Base-by-base conservation (phyloP, 2,888 invertebrate genomes). In the Lysandra bellargus region DNA sequence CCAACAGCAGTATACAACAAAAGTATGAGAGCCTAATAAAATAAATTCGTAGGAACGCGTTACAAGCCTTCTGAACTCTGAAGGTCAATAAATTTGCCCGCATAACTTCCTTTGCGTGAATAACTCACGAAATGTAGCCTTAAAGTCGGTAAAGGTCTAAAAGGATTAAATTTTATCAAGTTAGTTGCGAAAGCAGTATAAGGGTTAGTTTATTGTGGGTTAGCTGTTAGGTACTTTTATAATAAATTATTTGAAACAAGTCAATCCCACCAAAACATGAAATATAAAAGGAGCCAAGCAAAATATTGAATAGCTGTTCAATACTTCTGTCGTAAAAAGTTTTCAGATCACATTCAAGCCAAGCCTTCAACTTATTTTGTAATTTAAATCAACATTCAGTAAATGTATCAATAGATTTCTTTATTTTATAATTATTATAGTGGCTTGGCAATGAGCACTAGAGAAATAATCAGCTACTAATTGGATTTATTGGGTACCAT, bases 51-150 rank as follows among this genome's bases (percentile, higher is more conserved):
- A 14, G 69, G 37, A 14, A 69, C 33, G 14, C 69, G 37, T 37
- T 23, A 23, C 23, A 37, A 69, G 69, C 37, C 69, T 69, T 69
- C 69, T 14, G 69, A 69, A 69, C 69, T 69, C 69, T 69, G 69
- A 69, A 69, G 69, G 69, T 69, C 69, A 33, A 33, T 37, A 33
- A 69, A 30, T 64, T 64, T 30, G 14, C 69, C 69, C 69, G 69
- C 69, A 69, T 69, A 69, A 69, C 69, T 69, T 69, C 69, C 33
- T 69, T 17, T 37, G 69, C 33, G 33, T 69, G 69, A 69, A 69
- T 69, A 69, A 69, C 33, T 69, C 69, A 69, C 69, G 69, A 69
- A 69, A 69, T 69, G 33, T 69, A 37, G 69, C 69, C 69, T 17
- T 9, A 23, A 23, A 23, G 23, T 23, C 23, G 0, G 12, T 69